Conservation (phyloP, 37 sponge, comb jelly and placozoan genomes). For the Hexactinellida sp. region DNA sequence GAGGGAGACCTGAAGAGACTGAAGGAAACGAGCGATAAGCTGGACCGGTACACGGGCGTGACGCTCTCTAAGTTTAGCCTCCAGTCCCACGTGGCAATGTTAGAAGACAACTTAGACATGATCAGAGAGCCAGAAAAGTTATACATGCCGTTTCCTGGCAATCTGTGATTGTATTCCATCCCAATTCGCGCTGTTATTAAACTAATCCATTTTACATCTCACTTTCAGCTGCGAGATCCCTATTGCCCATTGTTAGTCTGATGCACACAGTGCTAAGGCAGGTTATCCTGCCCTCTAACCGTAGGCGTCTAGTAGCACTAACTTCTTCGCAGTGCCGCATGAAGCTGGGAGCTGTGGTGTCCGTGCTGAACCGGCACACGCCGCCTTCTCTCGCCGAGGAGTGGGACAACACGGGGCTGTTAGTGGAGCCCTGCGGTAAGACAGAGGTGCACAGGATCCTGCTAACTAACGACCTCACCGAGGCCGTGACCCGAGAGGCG, state of each 20-base stretch:
- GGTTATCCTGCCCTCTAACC: not conserved
- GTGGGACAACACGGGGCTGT: slow-evolving; percentile 93
- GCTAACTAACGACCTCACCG: slow-evolving; percentile 88
- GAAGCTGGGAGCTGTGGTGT: slow-evolving; percentile 44
- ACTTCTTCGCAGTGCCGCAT: not conserved
- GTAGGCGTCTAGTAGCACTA: not conserved
- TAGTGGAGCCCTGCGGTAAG: slow-evolving; percentile 50
- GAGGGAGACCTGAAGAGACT: not conserved
- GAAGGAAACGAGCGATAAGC: not conserved
- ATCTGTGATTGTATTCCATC: not conserved
- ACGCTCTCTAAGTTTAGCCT: not conserved
- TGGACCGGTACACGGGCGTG: not conserved
- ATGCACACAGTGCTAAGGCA: not conserved
- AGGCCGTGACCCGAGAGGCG: slow-evolving; percentile 59
- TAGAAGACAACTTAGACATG: not conserved
- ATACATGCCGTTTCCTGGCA: not conserved
- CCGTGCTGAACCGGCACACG: slow-evolving; percentile 40
- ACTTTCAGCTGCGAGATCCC: too few species aligned
- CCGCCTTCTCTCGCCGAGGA: slow-evolving; percentile 45
- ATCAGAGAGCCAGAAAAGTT: not conserved
- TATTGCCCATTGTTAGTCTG: not conserved
- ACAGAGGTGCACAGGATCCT: slow-evolving; percentile 27
- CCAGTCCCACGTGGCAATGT: not conserved
- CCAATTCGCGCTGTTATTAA: not conserved
- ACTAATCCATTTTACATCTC: not conserved